These are phyloP conservation scores for Coenonympha arcania DNA, from an alignment of 2,888 invertebrate species.

Conservation along the genomic window DNA sequence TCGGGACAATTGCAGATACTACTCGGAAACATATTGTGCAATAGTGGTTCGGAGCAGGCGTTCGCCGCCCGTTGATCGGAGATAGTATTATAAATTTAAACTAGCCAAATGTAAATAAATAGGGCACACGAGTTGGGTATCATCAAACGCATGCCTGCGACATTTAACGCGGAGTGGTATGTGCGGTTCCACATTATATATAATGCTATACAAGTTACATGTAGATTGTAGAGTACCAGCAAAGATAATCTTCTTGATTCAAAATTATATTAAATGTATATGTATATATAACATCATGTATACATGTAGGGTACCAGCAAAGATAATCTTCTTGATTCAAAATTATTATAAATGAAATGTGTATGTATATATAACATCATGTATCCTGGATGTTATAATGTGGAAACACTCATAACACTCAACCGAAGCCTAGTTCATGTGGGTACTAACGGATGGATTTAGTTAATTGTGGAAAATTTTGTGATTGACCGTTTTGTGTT, in stretches of 20 bases:
- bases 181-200: not conserved
- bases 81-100: not conserved
- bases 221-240: too few species aligned
- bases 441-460: conserved; percentile 28
- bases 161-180: not conserved
- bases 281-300: not conserved
- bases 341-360: not conserved
- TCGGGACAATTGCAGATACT: too few species aligned
- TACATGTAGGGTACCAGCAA: too few species aligned
- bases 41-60: too few species aligned
- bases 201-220: not conserved
- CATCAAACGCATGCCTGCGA: not conserved
- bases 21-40: too few species aligned
- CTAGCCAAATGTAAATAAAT: not conserved
- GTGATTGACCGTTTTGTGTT: conserved; percentile 60
- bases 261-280: too few species aligned
- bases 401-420: not conserved
- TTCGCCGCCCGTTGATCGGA: not conserved
- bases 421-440: conserved; percentile 6
- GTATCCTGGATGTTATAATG: not conserved
- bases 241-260: too few species aligned
- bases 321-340: too few species aligned
- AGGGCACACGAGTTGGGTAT: not conserved
- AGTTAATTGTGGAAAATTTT: conserved; percentile 50
- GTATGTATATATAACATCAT: not conserved